Evolutionary conservation across 2,113 vertebrate genomes (phyloP), one percentile per base, ranked within the genome.

Genomic region (Dicrurus megarhynchus): DNA sequence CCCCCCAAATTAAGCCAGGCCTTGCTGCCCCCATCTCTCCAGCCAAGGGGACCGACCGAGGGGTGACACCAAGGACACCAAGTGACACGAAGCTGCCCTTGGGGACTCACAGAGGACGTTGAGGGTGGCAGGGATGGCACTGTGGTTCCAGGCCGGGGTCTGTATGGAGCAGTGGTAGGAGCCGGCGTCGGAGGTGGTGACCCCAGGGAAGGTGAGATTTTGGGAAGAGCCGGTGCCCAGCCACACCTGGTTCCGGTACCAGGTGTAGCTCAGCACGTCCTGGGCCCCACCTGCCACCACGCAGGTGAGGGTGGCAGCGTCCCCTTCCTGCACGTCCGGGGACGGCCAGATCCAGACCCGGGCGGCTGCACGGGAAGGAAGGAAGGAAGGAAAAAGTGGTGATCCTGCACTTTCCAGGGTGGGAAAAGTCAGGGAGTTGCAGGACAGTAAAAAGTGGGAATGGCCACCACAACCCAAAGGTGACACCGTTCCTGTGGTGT

Each of bases 91-190:
- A 44, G 47, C 6, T 24, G 39, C 59, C 49, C 19, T 0, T 2
- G 6, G 52, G 75, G 16, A 98, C 98, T 98, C 94, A 98, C 98
- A 98, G 85, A 97, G 95, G 44, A 98, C 87, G 0, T 84, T 96
- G 79, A 98, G 85, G 46, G 90, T 89, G 92, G 94, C 26, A 15
- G 97, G 95, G 47, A 55, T 70, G 18, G 98, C 98, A 67, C 95
- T 91, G 84, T 27, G 90, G 80, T 47, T 77, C 35, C 22, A 37
- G 8, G 61, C 47, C 2, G 5, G 78, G 14, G 37, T 78, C 41
- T 0, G 61, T 21, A 96, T n/a, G 0, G 44, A 26, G 41, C 98
- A 98, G 90, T n/a, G 78, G 80, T 98, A 98, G 50, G 95, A 94
- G 9, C 93, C 96, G 2, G 97, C 86, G 1, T 98, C 95, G 1